A percentile compares a stretch with the other conserved stretches of the same genome.
These are phyloP conservation scores for Brachynemurus nebulosus DNA, from an alignment of 2,888 invertebrate genomes.

Conservation along the genomic window DNA sequence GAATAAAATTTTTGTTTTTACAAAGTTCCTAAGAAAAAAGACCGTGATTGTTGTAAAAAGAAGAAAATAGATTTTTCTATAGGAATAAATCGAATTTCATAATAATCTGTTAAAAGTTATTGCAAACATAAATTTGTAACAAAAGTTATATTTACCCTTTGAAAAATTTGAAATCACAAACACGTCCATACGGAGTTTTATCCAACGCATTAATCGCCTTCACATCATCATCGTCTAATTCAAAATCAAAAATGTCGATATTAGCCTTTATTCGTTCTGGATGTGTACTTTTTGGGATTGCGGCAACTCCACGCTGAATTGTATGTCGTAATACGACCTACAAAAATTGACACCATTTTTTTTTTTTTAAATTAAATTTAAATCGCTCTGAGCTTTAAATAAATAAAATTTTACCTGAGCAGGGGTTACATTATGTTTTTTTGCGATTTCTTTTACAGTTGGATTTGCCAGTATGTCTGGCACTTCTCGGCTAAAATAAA, in stretches of 20 bases:
- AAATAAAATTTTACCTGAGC: slow-evolving; percentile 64
- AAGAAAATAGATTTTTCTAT: too few relatives aligned
- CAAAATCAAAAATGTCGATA: slow-evolving; percentile 60
- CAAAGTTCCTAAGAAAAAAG: too few relatives aligned
- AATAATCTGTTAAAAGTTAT: too few relatives aligned
- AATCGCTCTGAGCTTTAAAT: too few relatives aligned
- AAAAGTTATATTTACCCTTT: slow-evolving; percentile 36
- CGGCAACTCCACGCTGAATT: slow-evolving; percentile 55
- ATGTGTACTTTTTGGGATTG: slow-evolving; percentile 77
- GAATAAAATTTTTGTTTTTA: too few relatives aligned
- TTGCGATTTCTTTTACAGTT: slow-evolving; percentile 37
- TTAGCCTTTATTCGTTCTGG: slow-evolving; percentile 59
- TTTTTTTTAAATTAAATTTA: too few relatives aligned
- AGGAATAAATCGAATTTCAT: too few relatives aligned
- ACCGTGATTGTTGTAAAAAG: too few relatives aligned
- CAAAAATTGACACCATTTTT: neutral
- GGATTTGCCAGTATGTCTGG: slow-evolving; percentile 51
- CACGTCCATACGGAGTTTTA: slow-evolving; percentile 45
- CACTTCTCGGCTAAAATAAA: slow-evolving; percentile 40
- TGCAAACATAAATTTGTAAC: neutral
- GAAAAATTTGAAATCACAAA: slow-evolving; percentile 58
- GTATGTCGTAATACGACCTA: slow-evolving; percentile 48
- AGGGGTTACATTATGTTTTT: slow-evolving; percentile 48
- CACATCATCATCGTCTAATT: slow-evolving; percentile 47
- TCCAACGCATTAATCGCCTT: slow-evolving; percentile 45